Percentiles rank a stretch among this genome's conserved stretches.
phyloP scores from a whole-genome alignment of 2,113 vertebrate species.

The Chaenogobius annularis region DNA sequence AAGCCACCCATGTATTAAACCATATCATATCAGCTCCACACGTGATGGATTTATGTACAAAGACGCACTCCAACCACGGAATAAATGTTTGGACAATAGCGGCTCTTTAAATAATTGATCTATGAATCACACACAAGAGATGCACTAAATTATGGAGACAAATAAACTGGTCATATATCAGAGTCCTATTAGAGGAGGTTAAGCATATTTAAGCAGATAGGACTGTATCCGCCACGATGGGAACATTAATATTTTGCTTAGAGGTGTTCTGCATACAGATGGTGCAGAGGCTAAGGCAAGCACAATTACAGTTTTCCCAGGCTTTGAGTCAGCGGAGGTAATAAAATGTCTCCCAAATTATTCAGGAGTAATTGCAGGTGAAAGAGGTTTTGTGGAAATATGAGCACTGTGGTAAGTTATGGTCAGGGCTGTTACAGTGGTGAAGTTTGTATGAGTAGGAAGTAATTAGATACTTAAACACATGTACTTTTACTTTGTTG shows the following conservation, averaged over 20 bases:
- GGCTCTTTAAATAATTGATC: slow-evolving; percentile 71
- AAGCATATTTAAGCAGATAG: slow-evolving; percentile 60
- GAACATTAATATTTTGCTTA: slow-evolving; percentile 43
- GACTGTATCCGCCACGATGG: slow-evolving; percentile 53
- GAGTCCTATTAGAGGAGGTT: slow-evolving; percentile 59
- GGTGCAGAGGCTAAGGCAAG: slow-evolving; percentile 7
- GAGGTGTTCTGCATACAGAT: slow-evolving; percentile 58
- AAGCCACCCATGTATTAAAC: slow-evolving; percentile 69
- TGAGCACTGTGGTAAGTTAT: slow-evolving; percentile 14
- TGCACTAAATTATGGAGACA: slow-evolving; percentile 68
- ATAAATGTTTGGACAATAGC: slow-evolving; percentile 67
- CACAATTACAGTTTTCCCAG: slow-evolving; percentile 22
- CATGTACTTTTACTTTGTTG: neutral
- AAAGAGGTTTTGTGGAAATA: slow-evolving; percentile 24
- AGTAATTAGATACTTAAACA: neutral
- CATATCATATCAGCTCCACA: slow-evolving; percentile 56
- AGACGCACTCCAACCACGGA: slow-evolving; percentile 55
- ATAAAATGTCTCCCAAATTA: slow-evolving; percentile 17
- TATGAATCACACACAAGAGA: slow-evolving; percentile 71
- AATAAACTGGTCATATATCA: slow-evolving; percentile 69
- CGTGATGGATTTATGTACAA: slow-evolving; percentile 69
- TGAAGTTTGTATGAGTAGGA: neutral
- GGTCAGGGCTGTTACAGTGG: neutral
- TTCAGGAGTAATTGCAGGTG: slow-evolving; percentile 23
- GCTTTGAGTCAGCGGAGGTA: slow-evolving; percentile 13